Evolutionary conservation across 2,797 vertebrate genomes (phyloP).

Genomic region (Thalassophryne amazonica): DNA sequence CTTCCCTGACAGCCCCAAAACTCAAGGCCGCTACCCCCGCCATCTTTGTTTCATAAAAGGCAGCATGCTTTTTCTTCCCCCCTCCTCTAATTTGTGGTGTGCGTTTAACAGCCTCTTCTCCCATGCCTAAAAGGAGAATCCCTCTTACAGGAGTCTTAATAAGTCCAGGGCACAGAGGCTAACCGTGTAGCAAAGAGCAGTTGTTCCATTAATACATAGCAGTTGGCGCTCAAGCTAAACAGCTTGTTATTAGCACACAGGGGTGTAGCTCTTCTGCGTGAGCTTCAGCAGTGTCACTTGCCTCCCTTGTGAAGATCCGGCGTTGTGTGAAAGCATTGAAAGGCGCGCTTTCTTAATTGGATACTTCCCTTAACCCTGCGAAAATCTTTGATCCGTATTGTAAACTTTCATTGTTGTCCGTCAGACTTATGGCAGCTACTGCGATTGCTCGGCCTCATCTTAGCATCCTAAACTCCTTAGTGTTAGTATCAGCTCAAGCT

Average conservation of each 20-base stretch:
- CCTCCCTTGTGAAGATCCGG: slow-evolving; percentile 37
- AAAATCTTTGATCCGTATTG: slow-evolving; percentile 73
- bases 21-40: slow-evolving; percentile 21
- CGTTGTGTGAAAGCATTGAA: slow-evolving; percentile 55
- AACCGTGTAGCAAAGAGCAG: slow-evolving; percentile 58
- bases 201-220: slow-evolving; percentile 58
- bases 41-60: slow-evolving; percentile 59
- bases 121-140: slow-evolving; percentile 74
- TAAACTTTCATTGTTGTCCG: slow-evolving; percentile 77
- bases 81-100: slow-evolving; percentile 78
- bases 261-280: slow-evolving; percentile 47
- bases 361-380: slow-evolving; percentile 69
- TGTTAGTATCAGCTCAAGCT: slow-evolving; percentile 80
- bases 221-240: slow-evolving; percentile 65
- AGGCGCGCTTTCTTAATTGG: slow-evolving; percentile 69
- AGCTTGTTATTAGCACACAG: slow-evolving; percentile 59
- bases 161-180: slow-evolving; percentile 59
- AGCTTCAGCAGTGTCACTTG: slow-evolving; percentile 49
- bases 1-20: slow-evolving; percentile 54
- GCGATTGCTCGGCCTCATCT: slow-evolving; percentile 73
- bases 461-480: slow-evolving; percentile 80
- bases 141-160: slow-evolving; percentile 71
- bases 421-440: slow-evolving; percentile 68
- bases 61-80: slow-evolving; percentile 70
- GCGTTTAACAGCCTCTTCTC: slow-evolving; percentile 79